Evolutionary conservation across 2,888 invertebrate species (phyloP).

Genomic region (Andrena fulva): DNA sequence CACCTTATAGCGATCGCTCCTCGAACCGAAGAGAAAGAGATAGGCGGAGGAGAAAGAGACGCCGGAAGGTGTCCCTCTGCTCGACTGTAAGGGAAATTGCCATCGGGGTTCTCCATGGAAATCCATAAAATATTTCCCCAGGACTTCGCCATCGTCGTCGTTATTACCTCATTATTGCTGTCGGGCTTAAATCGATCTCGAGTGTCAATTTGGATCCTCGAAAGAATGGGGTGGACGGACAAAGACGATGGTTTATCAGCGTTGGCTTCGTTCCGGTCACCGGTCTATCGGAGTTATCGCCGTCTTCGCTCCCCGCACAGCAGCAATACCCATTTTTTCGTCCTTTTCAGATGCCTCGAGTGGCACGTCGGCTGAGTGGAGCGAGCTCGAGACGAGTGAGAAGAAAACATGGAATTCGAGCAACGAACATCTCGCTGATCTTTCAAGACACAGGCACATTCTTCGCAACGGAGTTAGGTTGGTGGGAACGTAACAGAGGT

Average conservation of each 20-base stretch:
- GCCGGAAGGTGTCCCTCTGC: conserved; percentile 30
- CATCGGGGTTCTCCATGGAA: conserved; percentile 58
- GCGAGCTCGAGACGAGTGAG: no score
- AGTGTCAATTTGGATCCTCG: conserved; percentile 30
- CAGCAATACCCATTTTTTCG: not conserved
- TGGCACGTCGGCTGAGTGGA: no score
- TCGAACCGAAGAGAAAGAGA: conserved; percentile 23
- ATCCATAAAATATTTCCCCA: conserved; percentile 67
- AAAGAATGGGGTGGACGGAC: conserved; percentile 32
- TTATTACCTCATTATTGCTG: conserved; percentile 66
- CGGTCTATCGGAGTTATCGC: conserved; percentile 10
- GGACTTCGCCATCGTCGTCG: conserved; percentile 19
- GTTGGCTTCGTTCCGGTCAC: conserved; percentile 10
- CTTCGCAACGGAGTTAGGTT: no score
- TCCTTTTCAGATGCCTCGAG: not conserved
- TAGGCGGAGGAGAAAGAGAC: conserved; percentile 10
- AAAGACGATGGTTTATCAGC: conserved; percentile 31
- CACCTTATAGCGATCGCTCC: conserved; percentile 60
- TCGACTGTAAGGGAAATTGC: conserved; percentile 23
- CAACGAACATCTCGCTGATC: no score
- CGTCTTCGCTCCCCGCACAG: not conserved
- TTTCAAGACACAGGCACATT: no score
- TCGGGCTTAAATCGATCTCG: conserved; percentile 48
- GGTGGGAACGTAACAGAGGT: no score
- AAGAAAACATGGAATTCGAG: no score